These are phyloP conservation scores for Malurus elegans DNA, from an alignment of 2,113 vertebrate genomes.

Conservation along the genomic window DNA sequence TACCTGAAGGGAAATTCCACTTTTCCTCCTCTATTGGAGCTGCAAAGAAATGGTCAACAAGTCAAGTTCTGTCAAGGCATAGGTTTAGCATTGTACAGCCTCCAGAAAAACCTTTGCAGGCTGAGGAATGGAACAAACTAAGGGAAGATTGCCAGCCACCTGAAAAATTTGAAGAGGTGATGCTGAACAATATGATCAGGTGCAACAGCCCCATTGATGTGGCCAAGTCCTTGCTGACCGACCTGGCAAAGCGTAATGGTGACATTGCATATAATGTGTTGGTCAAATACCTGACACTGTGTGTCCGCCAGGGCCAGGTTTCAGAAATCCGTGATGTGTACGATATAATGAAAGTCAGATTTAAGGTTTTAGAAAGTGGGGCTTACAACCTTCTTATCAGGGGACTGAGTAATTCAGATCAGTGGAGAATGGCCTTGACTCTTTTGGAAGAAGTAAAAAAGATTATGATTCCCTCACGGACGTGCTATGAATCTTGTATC, in stretches of 20 bases:
- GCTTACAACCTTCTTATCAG: slow-evolving; percentile 83
- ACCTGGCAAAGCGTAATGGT: slow-evolving; percentile 77
- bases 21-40: slow-evolving; percentile 82
- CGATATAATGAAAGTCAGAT: slow-evolving; percentile 85
- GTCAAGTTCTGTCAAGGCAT: background rate
- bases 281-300: slow-evolving; percentile 83
- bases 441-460: slow-evolving; percentile 83
- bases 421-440: slow-evolving; percentile 81
- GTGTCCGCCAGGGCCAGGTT: slow-evolving; percentile 76
- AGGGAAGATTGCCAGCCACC: slow-evolving; percentile 54
- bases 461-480: slow-evolving; percentile 72
- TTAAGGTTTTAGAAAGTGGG: slow-evolving; percentile 80
- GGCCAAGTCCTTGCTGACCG: slow-evolving; percentile 87
- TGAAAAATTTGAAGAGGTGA: slow-evolving; percentile 75
- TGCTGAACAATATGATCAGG: slow-evolving; percentile 72
- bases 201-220: slow-evolving; percentile 70
- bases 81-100: background rate
- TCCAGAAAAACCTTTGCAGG: slow-evolving; percentile 78
- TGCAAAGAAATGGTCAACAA: slow-evolving; percentile 71
- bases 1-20: background rate
- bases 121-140: slow-evolving; percentile 81
- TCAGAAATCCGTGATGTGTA: slow-evolving; percentile 85
- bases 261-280: slow-evolving; percentile 83
- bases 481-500: slow-evolving; percentile 83
- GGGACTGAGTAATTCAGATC: slow-evolving; percentile 79